These are phyloP conservation scores for Hyperoplus lanceolatus DNA, from an alignment of 2,797 vertebrate species.

Conservation along the genomic window DNA sequence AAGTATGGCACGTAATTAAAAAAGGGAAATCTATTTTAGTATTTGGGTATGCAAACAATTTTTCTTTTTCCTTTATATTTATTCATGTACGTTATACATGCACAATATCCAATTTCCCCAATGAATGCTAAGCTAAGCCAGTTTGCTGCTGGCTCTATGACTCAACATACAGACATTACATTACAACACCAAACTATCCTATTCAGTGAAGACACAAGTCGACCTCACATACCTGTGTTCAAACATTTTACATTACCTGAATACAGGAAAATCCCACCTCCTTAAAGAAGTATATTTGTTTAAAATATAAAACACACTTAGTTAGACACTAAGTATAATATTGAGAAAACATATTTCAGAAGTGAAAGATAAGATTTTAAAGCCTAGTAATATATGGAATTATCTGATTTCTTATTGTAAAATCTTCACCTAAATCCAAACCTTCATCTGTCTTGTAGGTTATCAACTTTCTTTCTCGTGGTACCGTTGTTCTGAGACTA, in stretches of 20 bases:
- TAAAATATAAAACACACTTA: not conserved
- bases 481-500: constrained; percentile 62
- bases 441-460: constrained; percentile 48
- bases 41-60: constrained; percentile 35
- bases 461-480: constrained; percentile 39
- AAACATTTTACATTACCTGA: not conserved
- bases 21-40: constrained; percentile 47
- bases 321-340: not conserved
- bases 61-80: constrained; percentile 26
- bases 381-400: constrained; percentile 40
- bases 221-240: not conserved
- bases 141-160: not conserved
- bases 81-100: constrained; percentile 17
- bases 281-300: not conserved
- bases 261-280: not conserved
- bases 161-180: not conserved
- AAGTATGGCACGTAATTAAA: constrained; percentile 62
- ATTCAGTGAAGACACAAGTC: not conserved
- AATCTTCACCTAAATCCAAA: constrained; percentile 38
- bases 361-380: constrained; percentile 22
- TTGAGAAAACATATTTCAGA: constrained; percentile 10
- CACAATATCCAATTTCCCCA: not conserved
- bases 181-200: not conserved
- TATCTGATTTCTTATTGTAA: constrained; percentile 30
- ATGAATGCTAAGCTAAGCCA: not conserved